Conservation (phyloP, 2,113 vertebrate species). For the Aphyosemion australe region DNA sequence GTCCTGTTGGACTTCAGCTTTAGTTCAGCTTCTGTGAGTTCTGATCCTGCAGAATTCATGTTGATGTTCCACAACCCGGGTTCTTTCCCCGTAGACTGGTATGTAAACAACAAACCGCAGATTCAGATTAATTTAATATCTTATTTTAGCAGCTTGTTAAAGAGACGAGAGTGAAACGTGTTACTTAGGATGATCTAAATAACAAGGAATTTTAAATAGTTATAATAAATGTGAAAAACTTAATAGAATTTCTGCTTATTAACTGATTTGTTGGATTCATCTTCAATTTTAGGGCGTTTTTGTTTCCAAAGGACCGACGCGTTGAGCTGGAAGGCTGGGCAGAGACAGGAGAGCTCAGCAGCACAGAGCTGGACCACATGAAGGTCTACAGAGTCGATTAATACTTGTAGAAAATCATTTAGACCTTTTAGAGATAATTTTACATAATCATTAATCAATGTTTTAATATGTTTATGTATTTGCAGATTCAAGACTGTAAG, state of each 20-base stretch:
- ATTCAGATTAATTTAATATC: not conserved
- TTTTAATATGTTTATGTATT: not conserved
- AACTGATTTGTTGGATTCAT: not conserved
- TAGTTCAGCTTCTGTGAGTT: slow-evolving; percentile 80
- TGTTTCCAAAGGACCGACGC: slow-evolving; percentile 91
- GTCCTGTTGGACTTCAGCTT: slow-evolving; percentile 88
- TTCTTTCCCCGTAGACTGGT: slow-evolving; percentile 87
- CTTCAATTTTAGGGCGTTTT: slow-evolving; percentile 80
- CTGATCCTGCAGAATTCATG: slow-evolving; percentile 79
- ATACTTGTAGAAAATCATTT: no score
- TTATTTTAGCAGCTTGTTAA: no score
- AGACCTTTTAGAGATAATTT: no score
- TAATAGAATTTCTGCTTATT: not conserved
- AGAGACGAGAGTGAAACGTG: no score
- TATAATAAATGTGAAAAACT: no score
- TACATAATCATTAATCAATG: not conserved
- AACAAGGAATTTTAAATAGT: not conserved
- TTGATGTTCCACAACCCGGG: slow-evolving; percentile 87
- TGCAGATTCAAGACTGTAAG: slow-evolving; percentile 79
- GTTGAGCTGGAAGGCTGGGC: slow-evolving; percentile 87
- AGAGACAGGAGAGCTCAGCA: slow-evolving; percentile 80
- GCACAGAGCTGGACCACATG: slow-evolving; percentile 84
- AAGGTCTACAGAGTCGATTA: slow-evolving; percentile 53
- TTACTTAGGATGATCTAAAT: no score
- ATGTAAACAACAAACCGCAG: slow-evolving; percentile 37